Evolutionary conservation across 2,888 invertebrate genomes (phyloP).

Genomic region (Asteroscopus sphinx): DNA sequence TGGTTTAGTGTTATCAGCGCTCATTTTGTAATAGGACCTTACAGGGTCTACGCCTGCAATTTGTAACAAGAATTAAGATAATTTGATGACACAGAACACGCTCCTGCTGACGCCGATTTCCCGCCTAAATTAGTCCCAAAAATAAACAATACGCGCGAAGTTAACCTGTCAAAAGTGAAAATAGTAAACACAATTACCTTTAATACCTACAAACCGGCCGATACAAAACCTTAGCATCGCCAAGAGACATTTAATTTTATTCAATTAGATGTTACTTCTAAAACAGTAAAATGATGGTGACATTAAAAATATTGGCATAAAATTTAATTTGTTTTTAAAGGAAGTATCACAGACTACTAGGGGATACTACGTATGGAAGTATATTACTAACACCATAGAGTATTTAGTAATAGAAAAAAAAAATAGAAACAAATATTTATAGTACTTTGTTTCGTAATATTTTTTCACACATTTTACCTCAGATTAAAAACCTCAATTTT

Average conservation of each 20-base stretch:
- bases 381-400: too few relatives aligned
- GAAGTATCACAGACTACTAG: too few relatives aligned
- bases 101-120: slow-evolving; percentile 62
- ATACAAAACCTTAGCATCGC: slow-evolving; percentile 60
- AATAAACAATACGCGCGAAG: slow-evolving; percentile 70
- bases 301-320: background rate
- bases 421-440: too few relatives aligned
- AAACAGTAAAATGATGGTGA: background rate
- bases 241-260: slow-evolving; percentile 32
- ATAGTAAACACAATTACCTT: slow-evolving; percentile 74
- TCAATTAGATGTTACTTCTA: slow-evolving; percentile 3
- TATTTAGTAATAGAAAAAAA: too few relatives aligned
- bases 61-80: background rate
- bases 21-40: slow-evolving; percentile 71
- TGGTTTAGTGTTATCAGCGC: slow-evolving; percentile 86
- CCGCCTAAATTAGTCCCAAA: slow-evolving; percentile 77
- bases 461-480: too few relatives aligned
- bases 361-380: too few relatives aligned
- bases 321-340: background rate
- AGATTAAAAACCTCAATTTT: too few relatives aligned
- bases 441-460: too few relatives aligned
- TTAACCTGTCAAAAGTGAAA: slow-evolving; percentile 66
- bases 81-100: too few relatives aligned
- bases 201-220: slow-evolving; percentile 49
- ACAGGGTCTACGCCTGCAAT: slow-evolving; percentile 55